These are phyloP conservation scores for Silurus meridionalis DNA, from an alignment of 2,113 vertebrate genomes.

Conservation along the genomic window DNA sequence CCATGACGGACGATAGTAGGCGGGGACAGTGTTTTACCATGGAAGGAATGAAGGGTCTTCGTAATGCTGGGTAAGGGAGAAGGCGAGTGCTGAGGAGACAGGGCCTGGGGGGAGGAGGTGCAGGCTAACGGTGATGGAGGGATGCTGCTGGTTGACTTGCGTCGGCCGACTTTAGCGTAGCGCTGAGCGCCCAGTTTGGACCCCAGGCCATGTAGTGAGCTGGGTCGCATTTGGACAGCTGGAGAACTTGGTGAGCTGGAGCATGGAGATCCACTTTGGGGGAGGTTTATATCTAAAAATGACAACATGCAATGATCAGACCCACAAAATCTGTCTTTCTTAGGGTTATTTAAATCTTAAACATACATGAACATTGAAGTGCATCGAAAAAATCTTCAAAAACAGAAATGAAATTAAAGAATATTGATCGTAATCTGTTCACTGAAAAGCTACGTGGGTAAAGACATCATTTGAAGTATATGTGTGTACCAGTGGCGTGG, in stretches of 20 bases:
- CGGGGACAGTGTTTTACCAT: conserved; percentile 84
- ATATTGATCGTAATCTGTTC: not conserved
- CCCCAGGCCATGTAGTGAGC: conserved; percentile 88
- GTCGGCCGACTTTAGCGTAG: conserved; percentile 83
- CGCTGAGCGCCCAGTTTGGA: conserved; percentile 86
- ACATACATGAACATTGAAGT: no score
- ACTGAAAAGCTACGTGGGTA: not conserved
- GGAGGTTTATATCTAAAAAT: conserved; percentile 80
- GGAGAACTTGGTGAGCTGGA: conserved; percentile 93
- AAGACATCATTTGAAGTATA: not conserved
- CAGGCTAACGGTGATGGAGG: conserved; percentile 93
- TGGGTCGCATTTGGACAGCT: conserved; percentile 88
- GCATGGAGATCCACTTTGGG: conserved; percentile 86
- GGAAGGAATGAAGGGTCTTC: conserved; percentile 79
- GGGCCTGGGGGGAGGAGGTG: conserved; percentile 79
- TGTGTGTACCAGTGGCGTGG: conserved; percentile 66
- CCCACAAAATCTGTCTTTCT: not conserved
- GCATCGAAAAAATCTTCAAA: no score
- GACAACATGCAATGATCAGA: not conserved
- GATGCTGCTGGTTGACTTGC: conserved; percentile 97
- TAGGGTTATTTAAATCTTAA: not conserved
- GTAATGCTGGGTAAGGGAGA: conserved; percentile 80
- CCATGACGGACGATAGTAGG: conserved; percentile 82
- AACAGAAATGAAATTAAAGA: no score
- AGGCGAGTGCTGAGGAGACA: conserved; percentile 86